Conservation (phyloP, 2,797 vertebrate species). For the Aotus griseimembra region DNA sequence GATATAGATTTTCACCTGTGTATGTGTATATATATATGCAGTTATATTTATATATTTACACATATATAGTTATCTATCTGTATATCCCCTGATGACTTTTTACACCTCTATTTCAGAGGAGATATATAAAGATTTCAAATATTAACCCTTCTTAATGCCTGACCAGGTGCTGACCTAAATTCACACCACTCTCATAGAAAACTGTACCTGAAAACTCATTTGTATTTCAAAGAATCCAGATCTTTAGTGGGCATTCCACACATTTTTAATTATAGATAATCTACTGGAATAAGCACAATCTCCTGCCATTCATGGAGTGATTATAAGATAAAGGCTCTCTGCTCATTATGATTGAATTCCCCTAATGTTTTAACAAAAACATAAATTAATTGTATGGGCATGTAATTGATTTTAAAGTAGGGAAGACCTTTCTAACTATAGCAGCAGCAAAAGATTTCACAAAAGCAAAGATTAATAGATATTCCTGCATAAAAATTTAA, state of each 20-base stretch:
- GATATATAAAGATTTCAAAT: neutral
- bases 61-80: fast-evolving
- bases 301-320: neutral
- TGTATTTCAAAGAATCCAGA: slow-evolving; percentile 47
- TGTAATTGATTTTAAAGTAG: slow-evolving; percentile 33
- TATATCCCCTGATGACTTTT: neutral
- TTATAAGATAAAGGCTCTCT: neutral
- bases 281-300: neutral
- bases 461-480: neutral
- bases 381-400: neutral
- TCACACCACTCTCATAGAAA: neutral
- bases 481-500: neutral
- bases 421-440: slow-evolving; percentile 5
- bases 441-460: neutral
- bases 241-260: neutral
- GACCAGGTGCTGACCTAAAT: neutral
- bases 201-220: neutral
- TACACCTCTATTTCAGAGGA: neutral
- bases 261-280: slow-evolving; percentile 44
- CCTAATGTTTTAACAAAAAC: slow-evolving; percentile 21
- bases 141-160: neutral
- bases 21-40: neutral
- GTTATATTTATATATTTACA: too few species aligned
- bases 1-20: neutral
- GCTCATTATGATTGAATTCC: neutral